These are phyloP conservation scores for Apis cerana DNA, from an alignment of 1,140 invertebrate species.

Conservation along the genomic window DNA sequence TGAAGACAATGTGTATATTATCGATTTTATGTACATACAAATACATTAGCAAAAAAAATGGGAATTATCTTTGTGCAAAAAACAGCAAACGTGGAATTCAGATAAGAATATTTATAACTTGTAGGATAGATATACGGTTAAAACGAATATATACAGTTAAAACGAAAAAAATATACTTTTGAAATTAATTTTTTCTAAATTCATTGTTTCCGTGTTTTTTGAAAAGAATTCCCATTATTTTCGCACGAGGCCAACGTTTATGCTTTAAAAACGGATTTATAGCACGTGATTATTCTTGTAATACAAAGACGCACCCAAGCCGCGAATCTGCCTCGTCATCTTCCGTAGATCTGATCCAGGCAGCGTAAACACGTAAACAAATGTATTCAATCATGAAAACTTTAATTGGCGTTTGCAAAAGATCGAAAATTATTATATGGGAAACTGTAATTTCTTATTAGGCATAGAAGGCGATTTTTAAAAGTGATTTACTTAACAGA, in stretches of 20 bases:
- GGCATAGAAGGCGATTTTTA: conserved; percentile 30
- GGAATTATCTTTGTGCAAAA: conserved; percentile 8
- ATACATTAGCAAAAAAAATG: conserved; percentile 31
- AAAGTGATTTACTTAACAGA: conserved; percentile 30
- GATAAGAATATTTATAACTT: not conserved
- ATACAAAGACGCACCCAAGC: conserved; percentile 74
- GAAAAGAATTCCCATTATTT: conserved; percentile 25
- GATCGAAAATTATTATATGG: conserved; percentile 47
- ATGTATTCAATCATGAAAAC: conserved; percentile 48
- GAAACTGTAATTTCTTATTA: conserved; percentile 30
- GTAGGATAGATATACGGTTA: no score
- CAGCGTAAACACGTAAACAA: conserved; percentile 73
- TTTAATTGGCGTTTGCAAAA: conserved; percentile 30
- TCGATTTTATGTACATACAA: conserved; percentile 26
- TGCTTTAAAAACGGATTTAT: conserved; percentile 48
- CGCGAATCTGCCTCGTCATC: conserved; percentile 66
- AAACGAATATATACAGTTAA: no score
- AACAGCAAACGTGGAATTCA: not conserved
- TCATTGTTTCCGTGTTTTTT: not conserved
- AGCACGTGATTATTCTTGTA: conserved; percentile 65
- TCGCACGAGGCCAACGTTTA: conserved; percentile 21
- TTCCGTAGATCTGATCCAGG: conserved; percentile 69
- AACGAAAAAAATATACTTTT: no score
- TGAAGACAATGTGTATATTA: conserved; percentile 48
- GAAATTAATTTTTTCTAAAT: conserved; percentile 1